A percentile compares a stretch with the other conserved stretches of the same genome.
Evolutionary conservation across 2,113 vertebrate genomes (phyloP).

Genomic region (Dipodomys merriami): DNA sequence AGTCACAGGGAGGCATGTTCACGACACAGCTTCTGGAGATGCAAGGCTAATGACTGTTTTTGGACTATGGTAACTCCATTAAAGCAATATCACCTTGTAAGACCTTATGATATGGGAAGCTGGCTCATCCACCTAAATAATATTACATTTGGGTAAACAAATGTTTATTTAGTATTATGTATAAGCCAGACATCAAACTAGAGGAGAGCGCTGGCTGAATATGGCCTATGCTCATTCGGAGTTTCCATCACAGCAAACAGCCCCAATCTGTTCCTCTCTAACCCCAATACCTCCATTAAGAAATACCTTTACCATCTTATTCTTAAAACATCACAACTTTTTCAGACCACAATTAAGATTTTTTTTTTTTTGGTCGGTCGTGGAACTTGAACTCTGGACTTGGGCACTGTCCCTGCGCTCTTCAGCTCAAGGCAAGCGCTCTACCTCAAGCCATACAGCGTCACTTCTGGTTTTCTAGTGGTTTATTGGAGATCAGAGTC

Average conservation of each 20-base stretch:
- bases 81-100: not conserved
- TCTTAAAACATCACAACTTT: not conserved
- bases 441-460: too few species aligned
- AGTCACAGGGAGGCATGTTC: not conserved
- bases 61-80: not conserved
- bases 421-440: too few species aligned
- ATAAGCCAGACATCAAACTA: not conserved
- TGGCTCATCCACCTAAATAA: not conserved
- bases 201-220: not conserved
- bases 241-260: not conserved
- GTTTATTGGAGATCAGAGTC: too few species aligned
- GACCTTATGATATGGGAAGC: not conserved
- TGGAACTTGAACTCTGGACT: too few species aligned
- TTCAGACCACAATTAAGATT: not conserved
- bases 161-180: not conserved
- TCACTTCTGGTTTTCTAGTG: too few species aligned
- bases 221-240: too few species aligned
- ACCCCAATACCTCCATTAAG: not conserved
- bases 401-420: too few species aligned
- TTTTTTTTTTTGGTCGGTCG: too few species aligned
- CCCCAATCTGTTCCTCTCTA: not conserved
- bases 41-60: not conserved
- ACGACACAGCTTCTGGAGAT: not conserved
- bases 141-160: not conserved
- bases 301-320: not conserved